Percentiles rank a stretch among this genome's conserved stretches.
Evolutionary conservation across 64 coral and sea anemone species (phyloP).

Genomic region (Orbicella faveolata): DNA sequence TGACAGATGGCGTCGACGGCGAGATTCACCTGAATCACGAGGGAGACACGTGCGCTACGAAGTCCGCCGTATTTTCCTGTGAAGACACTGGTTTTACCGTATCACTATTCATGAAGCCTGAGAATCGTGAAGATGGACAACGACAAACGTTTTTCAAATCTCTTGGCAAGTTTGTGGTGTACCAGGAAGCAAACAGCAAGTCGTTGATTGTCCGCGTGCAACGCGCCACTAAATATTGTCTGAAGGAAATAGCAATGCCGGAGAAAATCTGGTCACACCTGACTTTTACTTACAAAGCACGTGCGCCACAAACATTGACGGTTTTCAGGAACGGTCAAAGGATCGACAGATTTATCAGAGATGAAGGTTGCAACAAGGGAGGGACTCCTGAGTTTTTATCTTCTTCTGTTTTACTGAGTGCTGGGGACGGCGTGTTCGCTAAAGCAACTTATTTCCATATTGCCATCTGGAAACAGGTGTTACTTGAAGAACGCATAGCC

Average conservation of each 20-base stretch:
- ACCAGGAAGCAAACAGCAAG: not conserved
- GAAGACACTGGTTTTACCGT: not conserved
- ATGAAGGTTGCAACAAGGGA: not conserved
- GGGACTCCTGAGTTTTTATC: not conserved
- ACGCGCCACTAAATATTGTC: not conserved
- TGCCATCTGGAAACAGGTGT: conserved; percentile 20
- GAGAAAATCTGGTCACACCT: conserved; percentile 6
- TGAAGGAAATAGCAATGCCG: conserved; percentile 1
- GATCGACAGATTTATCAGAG: not conserved
- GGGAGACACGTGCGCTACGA: not conserved
- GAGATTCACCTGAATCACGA: not conserved
- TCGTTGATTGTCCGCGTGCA: not conserved
- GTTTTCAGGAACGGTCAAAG: not conserved
- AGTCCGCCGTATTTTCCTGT: not conserved
- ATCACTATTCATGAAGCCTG: not conserved
- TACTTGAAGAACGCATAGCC: not conserved
- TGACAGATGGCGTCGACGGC: conserved; percentile 1
- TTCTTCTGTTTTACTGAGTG: not conserved
- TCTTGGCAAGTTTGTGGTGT: conserved; percentile 19
- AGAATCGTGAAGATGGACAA: not conserved
- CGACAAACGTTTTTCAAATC: conserved; percentile 17
- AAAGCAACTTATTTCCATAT: conserved; percentile 9
- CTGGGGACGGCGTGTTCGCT: not conserved
- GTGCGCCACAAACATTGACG: not conserved
- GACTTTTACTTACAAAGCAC: not conserved